Conservation (phyloP, 2,113 vertebrate genomes). For the Bombycilla garrulus region DNA sequence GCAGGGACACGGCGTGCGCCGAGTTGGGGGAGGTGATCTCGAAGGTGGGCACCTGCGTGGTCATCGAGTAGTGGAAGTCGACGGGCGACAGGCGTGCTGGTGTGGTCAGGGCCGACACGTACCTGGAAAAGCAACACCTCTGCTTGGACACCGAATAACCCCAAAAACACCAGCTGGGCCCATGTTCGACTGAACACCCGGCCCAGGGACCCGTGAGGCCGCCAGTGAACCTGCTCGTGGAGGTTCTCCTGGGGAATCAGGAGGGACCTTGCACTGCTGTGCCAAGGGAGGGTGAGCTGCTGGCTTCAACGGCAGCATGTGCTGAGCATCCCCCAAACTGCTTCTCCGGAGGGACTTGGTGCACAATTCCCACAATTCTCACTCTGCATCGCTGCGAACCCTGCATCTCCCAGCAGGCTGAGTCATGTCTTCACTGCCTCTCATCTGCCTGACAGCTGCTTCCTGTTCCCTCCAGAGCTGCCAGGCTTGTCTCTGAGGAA, state of each 20-base stretch:
- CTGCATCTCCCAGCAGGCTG: neutral
- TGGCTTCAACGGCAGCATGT: neutral
- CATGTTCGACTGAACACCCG: fast-evolving
- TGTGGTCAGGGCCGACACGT: constrained; percentile 96
- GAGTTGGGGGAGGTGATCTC: constrained; percentile 96
- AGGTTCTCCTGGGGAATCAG: neutral
- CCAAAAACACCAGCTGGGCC: fast-evolving
- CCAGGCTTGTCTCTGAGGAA: neutral
- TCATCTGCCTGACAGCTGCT: neutral
- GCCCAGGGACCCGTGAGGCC: fast-evolving
- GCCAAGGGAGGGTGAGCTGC: neutral
- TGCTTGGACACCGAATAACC: neutral
- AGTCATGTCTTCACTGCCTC: neutral
- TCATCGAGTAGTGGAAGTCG: constrained; percentile 94
- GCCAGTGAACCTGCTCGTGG: neutral
- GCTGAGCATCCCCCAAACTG: neutral
- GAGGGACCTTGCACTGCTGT: neutral
- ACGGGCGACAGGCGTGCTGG: constrained; percentile 94
- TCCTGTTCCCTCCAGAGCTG: neutral
- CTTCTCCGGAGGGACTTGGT: fast-evolving
- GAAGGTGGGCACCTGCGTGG: constrained; percentile 93
- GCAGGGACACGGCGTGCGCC: constrained; percentile 89
- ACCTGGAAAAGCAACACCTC: constrained; percentile 75
- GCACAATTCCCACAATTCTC: neutral
- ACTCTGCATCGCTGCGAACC: neutral